Conservation (phyloP, 2,113 vertebrate genomes). For the Excalfactoria chinensis region DNA sequence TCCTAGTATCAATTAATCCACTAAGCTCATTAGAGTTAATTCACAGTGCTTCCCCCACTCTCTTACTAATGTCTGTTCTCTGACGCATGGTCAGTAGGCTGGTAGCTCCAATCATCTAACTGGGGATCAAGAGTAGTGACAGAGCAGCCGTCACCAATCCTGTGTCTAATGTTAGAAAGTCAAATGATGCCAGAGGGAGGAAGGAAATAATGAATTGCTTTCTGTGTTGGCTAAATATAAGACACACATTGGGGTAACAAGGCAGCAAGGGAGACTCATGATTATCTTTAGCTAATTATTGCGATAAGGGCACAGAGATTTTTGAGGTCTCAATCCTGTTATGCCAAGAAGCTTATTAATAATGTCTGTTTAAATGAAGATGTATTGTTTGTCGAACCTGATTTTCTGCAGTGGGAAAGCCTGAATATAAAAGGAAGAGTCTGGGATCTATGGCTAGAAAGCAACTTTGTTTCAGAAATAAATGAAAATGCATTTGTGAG, state of each 20-base stretch:
- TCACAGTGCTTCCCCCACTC: background rate
- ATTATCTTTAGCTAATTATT: slow-evolving; percentile 22
- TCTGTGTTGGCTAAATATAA: background rate
- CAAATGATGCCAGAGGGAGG: background rate
- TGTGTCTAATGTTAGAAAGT: background rate
- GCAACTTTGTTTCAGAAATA: background rate
- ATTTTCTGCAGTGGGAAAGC: background rate
- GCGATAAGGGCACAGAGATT: background rate
- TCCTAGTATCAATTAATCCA: background rate
- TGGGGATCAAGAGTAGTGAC: background rate
- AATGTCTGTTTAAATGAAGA: background rate
- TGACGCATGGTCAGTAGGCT: background rate
- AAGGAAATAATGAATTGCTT: background rate
- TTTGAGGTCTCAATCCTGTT: slow-evolving; percentile 17
- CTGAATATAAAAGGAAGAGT: background rate
- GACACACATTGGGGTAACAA: background rate
- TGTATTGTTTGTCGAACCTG: background rate
- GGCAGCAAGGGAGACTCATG: background rate
- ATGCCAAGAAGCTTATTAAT: background rate
- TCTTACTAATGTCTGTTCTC: background rate
- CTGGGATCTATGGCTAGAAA: background rate
- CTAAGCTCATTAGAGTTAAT: background rate
- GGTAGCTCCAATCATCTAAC: background rate
- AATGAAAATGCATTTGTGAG: background rate
- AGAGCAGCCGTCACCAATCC: background rate